Conservation (phyloP, 1,140 invertebrate species). For the Trachelipus rathkii region DNA sequence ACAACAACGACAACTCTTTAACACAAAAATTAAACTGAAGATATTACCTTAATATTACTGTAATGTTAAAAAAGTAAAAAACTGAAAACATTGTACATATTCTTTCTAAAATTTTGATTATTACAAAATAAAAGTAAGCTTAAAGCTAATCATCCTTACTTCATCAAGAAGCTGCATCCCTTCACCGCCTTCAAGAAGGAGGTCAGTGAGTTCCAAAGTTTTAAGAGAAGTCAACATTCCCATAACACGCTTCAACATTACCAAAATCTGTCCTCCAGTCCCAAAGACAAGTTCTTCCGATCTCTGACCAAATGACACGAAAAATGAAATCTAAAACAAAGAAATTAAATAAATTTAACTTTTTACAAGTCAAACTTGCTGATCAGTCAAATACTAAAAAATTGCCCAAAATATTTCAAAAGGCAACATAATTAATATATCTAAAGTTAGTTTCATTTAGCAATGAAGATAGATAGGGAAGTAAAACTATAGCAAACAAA, state of each 20-base stretch:
- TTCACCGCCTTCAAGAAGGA: slow-evolving; percentile 65
- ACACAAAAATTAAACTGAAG: too few species aligned
- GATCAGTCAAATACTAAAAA: too few species aligned
- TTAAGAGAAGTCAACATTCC: slow-evolving; percentile 62
- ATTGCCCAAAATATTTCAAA: too few species aligned
- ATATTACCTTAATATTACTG: background rate
- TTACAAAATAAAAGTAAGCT: background rate
- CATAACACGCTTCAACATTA: slow-evolving; percentile 66
- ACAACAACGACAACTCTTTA: too few species aligned
- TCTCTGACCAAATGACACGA: slow-evolving; percentile 66
- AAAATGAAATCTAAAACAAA: slow-evolving; percentile 65
- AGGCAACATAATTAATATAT: too few species aligned
- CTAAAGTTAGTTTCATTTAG: too few species aligned
- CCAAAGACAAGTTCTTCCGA: slow-evolving; percentile 58
- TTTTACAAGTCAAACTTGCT: too few species aligned
- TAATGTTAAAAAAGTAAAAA: background rate
- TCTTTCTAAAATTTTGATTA: background rate
- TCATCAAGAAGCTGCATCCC: slow-evolving; percentile 45
- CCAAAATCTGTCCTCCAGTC: slow-evolving; percentile 60
- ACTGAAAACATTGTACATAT: background rate
- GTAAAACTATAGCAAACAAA: too few species aligned
- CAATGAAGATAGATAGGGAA: too few species aligned
- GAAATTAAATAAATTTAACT: slow-evolving; percentile 24
- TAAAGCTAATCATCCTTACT: slow-evolving; percentile 19
- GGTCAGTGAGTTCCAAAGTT: slow-evolving; percentile 66